These are phyloP conservation scores for Campoplex nolae DNA, from an alignment of 2,888 invertebrate genomes.

Conservation along the genomic window DNA sequence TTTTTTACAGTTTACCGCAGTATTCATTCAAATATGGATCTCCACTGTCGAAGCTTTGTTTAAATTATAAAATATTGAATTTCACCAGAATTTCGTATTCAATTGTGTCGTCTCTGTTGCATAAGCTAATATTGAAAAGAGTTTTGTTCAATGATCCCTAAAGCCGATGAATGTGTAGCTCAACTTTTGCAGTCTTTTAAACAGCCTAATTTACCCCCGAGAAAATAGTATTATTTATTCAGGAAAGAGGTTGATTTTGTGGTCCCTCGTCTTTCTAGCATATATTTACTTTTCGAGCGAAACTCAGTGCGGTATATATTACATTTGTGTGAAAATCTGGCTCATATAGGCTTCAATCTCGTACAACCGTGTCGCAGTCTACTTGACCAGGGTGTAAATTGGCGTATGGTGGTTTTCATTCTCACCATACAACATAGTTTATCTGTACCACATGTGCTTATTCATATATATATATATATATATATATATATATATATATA, in stretches of 20 bases:
- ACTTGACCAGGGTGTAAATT: slow-evolving; percentile 58
- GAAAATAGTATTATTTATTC: not conserved
- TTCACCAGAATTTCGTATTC: not conserved
- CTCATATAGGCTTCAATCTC: slow-evolving; percentile 20
- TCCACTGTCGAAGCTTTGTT: not conserved
- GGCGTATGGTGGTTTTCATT: slow-evolving; percentile 42
- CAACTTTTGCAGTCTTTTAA: not conserved
- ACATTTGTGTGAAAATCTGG: not conserved
- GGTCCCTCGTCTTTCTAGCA: not conserved
- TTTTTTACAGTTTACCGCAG: not conserved
- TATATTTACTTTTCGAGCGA: not conserved
- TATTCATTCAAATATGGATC: not conserved
- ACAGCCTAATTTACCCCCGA: not conserved
- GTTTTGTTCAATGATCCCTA: too few species aligned
- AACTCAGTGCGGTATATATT: not conserved
- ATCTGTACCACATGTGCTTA: not conserved
- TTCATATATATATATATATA: not conserved
- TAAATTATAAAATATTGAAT: not conserved
- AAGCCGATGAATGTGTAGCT: not conserved
- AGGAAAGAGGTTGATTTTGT: not conserved
- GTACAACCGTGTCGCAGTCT: not conserved
- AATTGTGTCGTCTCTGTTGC: not conserved
- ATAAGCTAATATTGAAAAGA: too few species aligned
- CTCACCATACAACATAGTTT: not conserved
- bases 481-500: not conserved